Evolutionary conservation across 2,888 invertebrate species (phyloP), one percentile per base, ranked within the genome.

Genomic region (Drosophila greeni): DNA sequence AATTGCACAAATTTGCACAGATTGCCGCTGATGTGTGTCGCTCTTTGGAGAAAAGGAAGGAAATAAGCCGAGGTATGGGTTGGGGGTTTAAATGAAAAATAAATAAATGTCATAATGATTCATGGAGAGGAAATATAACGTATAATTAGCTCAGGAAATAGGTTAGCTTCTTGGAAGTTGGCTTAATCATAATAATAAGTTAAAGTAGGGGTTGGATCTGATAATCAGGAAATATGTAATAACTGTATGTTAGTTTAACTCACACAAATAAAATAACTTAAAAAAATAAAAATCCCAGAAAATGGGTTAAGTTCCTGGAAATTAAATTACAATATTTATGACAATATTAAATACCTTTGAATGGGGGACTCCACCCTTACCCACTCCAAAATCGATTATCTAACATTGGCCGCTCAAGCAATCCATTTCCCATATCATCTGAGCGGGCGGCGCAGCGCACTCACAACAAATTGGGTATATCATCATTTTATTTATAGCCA

Each of bases 1-100:
- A 81, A 78, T 78, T 81, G 81, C 76, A 73, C 70, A 80, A 82
- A 80, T 82, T 80, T 75, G 72, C 71, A 55, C 68, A 69, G 82
- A 80, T 80, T 75, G 76, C 58, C 45, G 45, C 45, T 57, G 66
- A 66, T 66, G 62, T 66, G 62, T 49, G 69, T 57, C 68, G 78
- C 68, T 66, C 75, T 52, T 66, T 70, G 54, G 6, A 26, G 31
- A 67, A 71, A 47, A 61, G 66, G 65, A 51, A 64, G 61, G 70
- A 70, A 68, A 72, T 70, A 72, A 60, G 52, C 76, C 51, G 37
- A 29, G 61, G 66, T 53, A 42, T 43, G 52, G 62, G 62, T 45
- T 40, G 23, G 45, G 34, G 52, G 52, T 20, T 43, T 26, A 37
- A 43, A 43, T 43, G 5, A 42, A 24, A 42, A 42, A 18, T 24